phyloP scores from a whole-genome alignment of 1,140 invertebrate genomes.

The Phymastichus coffea region DNA sequence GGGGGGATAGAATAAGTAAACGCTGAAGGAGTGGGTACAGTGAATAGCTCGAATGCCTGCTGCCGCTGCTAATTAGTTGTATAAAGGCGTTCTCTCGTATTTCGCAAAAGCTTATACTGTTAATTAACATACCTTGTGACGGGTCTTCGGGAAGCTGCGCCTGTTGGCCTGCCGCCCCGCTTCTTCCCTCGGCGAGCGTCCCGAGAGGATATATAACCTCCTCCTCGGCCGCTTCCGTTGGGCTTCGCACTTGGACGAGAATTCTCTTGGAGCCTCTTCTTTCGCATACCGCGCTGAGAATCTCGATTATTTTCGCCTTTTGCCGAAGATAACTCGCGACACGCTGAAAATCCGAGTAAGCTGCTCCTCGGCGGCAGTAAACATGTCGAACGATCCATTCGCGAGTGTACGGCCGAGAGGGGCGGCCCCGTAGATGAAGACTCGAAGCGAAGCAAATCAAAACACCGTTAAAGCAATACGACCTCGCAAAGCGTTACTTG shows the following conservation, averaged over 20 bases:
- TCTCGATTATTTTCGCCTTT: no score
- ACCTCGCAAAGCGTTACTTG: background rate
- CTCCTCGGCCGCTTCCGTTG: no score
- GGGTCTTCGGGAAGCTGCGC: conserved; percentile 18
- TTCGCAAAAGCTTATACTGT: conserved; percentile 47
- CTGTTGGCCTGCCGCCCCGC: conserved; percentile 16
- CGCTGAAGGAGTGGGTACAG: no score
- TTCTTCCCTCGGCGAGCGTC: background rate
- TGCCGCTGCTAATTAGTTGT: conserved; percentile 50
- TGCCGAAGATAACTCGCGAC: no score
- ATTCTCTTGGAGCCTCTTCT: no score
- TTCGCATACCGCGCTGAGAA: no score
- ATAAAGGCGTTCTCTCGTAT: conserved; percentile 42
- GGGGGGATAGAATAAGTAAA: no score
- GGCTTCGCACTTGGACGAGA: no score
- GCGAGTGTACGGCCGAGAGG: background rate
- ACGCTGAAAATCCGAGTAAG: no score
- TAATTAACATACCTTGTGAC: conserved; percentile 52
- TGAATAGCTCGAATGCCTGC: conserved; percentile 46
- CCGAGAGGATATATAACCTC: conserved; percentile 4
- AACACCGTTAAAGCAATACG: background rate
- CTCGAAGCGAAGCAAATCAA: background rate
- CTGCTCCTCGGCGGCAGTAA: no score
- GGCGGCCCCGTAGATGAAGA: background rate
- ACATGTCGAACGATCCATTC: no score